Evolutionary conservation across 1,140 invertebrate species (phyloP).

Genomic region (Dreissena rostriformis): DNA sequence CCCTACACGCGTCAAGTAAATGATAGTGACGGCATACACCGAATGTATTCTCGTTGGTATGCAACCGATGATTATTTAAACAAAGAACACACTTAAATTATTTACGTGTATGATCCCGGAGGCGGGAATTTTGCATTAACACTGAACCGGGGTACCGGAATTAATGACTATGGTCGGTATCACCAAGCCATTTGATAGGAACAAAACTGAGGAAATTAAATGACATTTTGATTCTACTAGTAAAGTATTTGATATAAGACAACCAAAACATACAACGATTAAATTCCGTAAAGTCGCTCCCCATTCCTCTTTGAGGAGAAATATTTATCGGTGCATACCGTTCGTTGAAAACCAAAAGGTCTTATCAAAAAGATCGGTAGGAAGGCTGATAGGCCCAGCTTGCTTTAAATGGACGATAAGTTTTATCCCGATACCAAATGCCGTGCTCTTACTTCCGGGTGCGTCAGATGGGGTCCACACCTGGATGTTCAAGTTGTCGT

Average conservation of each 20-base stretch:
- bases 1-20: background rate
- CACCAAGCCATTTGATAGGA: background rate
- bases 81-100: background rate
- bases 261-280: background rate
- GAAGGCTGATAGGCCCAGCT: background rate
- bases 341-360: no score
- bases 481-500: background rate
- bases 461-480: slow-evolving; percentile 1
- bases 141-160: background rate
- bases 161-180: background rate
- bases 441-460: background rate
- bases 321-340: no score
- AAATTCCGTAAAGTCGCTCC: background rate
- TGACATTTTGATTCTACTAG: background rate
- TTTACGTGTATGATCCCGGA: background rate
- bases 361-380: no score
- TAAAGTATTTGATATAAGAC: background rate
- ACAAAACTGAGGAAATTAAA: background rate
- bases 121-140: background rate
- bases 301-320: no score
- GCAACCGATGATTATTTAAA: background rate
- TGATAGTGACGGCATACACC: background rate
- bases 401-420: background rate
- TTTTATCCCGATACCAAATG: background rate
- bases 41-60: background rate